Base-by-base conservation (phyloP, 92 coral and sea anemone species). In the Hydrozoanthus gracilis region DNA sequence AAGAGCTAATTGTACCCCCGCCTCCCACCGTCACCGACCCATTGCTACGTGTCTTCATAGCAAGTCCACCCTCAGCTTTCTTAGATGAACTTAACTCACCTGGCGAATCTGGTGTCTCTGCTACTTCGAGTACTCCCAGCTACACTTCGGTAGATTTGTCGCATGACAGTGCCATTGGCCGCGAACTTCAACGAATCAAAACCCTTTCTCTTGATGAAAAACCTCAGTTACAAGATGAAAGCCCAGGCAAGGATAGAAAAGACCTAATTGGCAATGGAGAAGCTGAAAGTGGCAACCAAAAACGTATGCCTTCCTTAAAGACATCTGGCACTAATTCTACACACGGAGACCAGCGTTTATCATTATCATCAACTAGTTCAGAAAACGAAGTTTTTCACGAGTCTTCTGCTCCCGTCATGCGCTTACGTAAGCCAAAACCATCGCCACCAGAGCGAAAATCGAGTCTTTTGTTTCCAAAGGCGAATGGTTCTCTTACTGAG, bases 1-100 rank as follows among this genome's bases (percentile, higher is more conserved):
- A 87, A 65, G 84, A 83, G 48, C 64, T 92, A 51, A 88, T 94
- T 78, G 78, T 94, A 17, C 98, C 98, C 12, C 91, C 95, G 5
- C 98, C 98, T 71, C 97, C 97, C 17, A 58, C 88, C 20, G 56
- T 79, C 27, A 77, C 71, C 5, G 88, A 87, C 35, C 78, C 79
- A 10, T 56, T 87, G 8, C 86, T 64, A 16, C 51, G 51, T 48
- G 58, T 82, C 76, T 35, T 82, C 16, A 71, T 71, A 44, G 87
- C 71, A 10, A 71, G 79, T 52, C 78, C 78, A 83, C 87, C 87
- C 13, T 83, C 79, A 3, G 78, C 78, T 46, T 71, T 45, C 80
- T 47, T 83, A 39, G 79, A 83, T 44, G 51, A 13, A 68, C 16
- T 44, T 20, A 45, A 62, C 18, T 18, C 75, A 80, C 13, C 18